Percentiles rank a stretch among this genome's conserved stretches.
Evolutionary conservation across 64 coral and sea anemone species (phyloP).

Genomic region (Montipora efflorescens): DNA sequence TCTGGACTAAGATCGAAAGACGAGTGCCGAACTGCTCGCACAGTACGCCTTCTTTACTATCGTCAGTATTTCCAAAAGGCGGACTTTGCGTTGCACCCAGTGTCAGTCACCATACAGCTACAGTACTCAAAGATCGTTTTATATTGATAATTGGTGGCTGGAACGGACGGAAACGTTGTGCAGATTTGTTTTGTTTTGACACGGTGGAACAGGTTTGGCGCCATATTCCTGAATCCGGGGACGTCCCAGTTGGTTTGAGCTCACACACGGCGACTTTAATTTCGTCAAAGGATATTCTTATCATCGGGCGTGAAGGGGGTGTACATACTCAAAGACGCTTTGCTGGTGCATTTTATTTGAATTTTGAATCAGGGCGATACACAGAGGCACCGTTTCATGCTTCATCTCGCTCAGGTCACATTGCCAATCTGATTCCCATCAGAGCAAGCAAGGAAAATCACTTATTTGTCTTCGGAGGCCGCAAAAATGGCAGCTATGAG

Average conservation of each 20-base stretch:
- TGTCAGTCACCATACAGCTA: conserved; percentile 92
- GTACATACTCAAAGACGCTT: conserved; percentile 93
- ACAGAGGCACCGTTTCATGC: conserved; percentile 81
- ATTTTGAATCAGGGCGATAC: conserved; percentile 86
- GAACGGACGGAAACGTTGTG: conserved; percentile 92
- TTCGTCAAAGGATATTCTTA: conserved; percentile 78
- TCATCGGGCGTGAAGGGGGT: conserved; percentile 92
- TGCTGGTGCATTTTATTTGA: conserved; percentile 90
- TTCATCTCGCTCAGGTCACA: conserved; percentile 88
- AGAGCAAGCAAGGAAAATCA: conserved; percentile 66
- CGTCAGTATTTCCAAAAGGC: conserved; percentile 57
- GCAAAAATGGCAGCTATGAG: conserved; percentile 87
- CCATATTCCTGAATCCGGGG: conserved; percentile 73
- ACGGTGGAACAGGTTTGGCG: conserved; percentile 62
- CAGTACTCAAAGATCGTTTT: conserved; percentile 74
- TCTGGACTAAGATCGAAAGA: conserved; percentile 67
- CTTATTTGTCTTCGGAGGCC: conserved; percentile 93
- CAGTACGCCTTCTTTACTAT: conserved; percentile 26
- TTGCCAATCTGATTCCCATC: conserved; percentile 80
- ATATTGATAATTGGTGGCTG: conserved; percentile 94
- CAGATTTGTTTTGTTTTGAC: conserved; percentile 92
- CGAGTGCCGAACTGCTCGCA: background rate
- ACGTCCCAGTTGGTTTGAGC: conserved; percentile 94
- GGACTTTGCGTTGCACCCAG: conserved; percentile 64
- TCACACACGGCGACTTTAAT: conserved; percentile 86